Evolutionary conservation across 64 coral and sea anemone genomes (phyloP).

Genomic region (Pachyseris speciosa): DNA sequence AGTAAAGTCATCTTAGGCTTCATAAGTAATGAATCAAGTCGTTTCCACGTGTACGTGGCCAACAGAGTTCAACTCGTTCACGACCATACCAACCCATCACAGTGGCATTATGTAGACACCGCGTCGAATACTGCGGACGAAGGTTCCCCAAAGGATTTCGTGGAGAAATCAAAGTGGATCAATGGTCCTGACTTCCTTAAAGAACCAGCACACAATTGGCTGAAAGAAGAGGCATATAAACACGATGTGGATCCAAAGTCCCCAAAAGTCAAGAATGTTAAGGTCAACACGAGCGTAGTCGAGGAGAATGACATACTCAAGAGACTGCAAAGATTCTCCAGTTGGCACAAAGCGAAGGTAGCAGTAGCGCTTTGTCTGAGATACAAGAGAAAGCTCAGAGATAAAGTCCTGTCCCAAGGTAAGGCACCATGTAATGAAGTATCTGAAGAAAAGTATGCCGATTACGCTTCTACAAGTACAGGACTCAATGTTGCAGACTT

Average conservation of each 20-base stretch:
- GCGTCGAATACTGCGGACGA: no score
- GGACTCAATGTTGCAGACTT: conserved; percentile 24
- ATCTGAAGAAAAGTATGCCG: not conserved
- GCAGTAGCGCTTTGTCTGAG: conserved; percentile 28
- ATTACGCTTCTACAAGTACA: not conserved
- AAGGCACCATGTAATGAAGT: not conserved
- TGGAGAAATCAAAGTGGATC: no score
- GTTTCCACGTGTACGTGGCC: no score
- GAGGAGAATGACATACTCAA: conserved; percentile 37
- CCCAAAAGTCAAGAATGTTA: conserved; percentile 26
- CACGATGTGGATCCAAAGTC: conserved; percentile 30
- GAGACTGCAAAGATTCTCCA: conserved; percentile 42
- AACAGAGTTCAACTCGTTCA: no score
- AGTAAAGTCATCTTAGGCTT: conserved; percentile 21
- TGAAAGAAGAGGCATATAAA: conserved; percentile 42
- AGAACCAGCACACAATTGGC: not conserved
- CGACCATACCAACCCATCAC: no score
- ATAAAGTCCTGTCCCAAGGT: not conserved
- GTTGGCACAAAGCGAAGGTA: conserved; percentile 33
- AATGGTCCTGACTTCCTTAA: conserved; percentile 38
- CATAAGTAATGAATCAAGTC: conserved; percentile 16
- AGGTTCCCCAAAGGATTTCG: no score
- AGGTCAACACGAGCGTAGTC: not conserved
- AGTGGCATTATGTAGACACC: no score
- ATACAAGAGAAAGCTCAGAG: conserved; percentile 3